Percentiles rank a stretch among this genome's conserved stretches.
phyloP scores from a whole-genome alignment of 2,113 vertebrate species.

The Collichthys lucidus region DNA sequence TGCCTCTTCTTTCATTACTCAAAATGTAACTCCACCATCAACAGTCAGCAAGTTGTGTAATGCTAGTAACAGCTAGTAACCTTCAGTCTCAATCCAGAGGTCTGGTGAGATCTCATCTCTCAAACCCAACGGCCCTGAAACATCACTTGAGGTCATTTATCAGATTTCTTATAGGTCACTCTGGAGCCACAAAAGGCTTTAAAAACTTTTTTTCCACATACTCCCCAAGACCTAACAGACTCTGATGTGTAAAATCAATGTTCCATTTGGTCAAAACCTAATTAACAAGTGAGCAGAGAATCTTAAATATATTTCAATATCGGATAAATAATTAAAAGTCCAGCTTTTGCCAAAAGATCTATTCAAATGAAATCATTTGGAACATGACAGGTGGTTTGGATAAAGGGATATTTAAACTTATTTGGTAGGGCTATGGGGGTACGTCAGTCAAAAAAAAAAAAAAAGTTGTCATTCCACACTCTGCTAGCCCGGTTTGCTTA shows the following conservation, averaged over 20 bases:
- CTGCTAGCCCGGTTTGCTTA: constrained; percentile 2
- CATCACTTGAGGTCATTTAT: not conserved
- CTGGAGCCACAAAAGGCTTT: not conserved
- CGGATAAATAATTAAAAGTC: not conserved
- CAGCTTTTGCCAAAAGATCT: not conserved
- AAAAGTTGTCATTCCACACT: not conserved
- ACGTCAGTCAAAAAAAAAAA: constrained; percentile 1
- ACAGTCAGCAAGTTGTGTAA: not conserved
- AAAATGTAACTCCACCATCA: not conserved
- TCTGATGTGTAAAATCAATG: not conserved
- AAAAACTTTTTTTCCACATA: not conserved
- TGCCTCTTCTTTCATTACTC: not conserved
- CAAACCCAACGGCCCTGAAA: not conserved
- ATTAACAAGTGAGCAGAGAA: not conserved
- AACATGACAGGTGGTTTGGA: not conserved
- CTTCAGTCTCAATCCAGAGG: not conserved
- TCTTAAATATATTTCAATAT: not conserved
- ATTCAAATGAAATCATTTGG: not conserved
- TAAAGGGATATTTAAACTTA: not conserved
- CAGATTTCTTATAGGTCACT: not conserved
- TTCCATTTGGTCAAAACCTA: not conserved
- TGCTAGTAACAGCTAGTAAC: not conserved
- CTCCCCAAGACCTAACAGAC: not conserved
- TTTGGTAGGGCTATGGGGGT: not conserved
- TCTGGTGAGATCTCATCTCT: not conserved